Conservation (phyloP, 2,888 invertebrate genomes). For the Tenthredo distinguenda region DNA sequence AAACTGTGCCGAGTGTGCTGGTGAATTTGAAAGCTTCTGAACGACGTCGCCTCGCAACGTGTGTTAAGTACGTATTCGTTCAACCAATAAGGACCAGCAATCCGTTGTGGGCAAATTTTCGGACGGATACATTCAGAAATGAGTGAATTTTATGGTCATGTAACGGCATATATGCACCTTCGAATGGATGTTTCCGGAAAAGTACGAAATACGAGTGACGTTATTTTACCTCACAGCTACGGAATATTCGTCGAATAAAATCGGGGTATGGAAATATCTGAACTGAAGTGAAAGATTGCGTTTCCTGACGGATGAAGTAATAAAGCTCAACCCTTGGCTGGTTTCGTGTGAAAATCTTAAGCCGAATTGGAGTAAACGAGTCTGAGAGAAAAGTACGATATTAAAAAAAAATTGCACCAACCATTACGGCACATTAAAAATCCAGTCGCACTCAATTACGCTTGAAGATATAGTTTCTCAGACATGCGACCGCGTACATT, state of each 20-base stretch:
- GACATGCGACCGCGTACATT: neutral
- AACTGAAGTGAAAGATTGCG: neutral
- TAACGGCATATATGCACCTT: neutral
- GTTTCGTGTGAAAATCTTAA: neutral
- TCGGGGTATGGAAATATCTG: neutral
- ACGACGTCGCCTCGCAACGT: neutral
- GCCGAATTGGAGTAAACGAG: neutral
- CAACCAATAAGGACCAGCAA: neutral
- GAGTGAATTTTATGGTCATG: neutral
- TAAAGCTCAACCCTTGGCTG: neutral
- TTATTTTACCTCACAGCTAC: neutral
- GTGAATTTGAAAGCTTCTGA: neutral
- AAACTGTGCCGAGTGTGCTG: conserved; percentile 24
- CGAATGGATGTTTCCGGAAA: neutral
- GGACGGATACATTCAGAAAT: neutral
- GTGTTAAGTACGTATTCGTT: neutral
- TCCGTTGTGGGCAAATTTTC: neutral
- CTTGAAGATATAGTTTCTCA: conserved; percentile 6
- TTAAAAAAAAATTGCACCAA: neutral
- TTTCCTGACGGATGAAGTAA: neutral
- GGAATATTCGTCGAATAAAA: neutral
- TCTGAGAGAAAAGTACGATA: neutral
- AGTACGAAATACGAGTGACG: neutral
- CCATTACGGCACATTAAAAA: conserved; percentile 14
- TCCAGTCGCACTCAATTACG: conserved; percentile 28